phyloP scores from a whole-genome alignment of 2,797 vertebrate genomes.

The Phoxinus dragarum region DNA sequence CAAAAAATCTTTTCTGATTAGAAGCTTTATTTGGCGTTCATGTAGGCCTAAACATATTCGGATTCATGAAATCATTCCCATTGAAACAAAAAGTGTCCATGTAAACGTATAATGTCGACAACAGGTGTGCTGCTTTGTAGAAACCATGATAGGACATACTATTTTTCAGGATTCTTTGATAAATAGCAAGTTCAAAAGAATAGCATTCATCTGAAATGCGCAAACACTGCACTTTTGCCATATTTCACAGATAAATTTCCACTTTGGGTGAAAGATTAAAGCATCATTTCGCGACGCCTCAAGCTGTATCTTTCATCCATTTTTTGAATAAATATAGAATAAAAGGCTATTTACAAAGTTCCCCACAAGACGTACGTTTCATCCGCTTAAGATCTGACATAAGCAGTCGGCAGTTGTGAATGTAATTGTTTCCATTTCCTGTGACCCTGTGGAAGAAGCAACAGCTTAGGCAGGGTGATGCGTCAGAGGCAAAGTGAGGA shows the following conservation, averaged over 20 bases:
- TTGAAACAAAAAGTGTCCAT: too few species aligned
- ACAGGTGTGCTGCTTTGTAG: background rate
- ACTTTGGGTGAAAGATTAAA: constrained; percentile 8
- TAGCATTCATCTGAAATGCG: background rate
- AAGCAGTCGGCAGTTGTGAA: background rate
- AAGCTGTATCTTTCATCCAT: background rate
- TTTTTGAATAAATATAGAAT: background rate
- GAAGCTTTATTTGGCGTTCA: too few species aligned
- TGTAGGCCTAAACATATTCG: too few species aligned
- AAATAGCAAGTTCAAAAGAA: background rate
- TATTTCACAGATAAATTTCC: background rate
- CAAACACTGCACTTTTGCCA: background rate
- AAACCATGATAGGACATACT: background rate
- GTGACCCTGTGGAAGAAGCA: constrained; percentile 42
- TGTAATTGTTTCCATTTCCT: constrained; percentile 42
- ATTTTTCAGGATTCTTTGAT: background rate
- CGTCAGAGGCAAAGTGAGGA: constrained; percentile 52
- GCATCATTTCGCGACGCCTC: background rate
- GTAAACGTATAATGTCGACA: background rate
- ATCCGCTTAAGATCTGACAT: background rate
- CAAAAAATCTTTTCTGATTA: too few species aligned
- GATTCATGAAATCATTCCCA: too few species aligned
- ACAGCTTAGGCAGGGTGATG: constrained; percentile 40
- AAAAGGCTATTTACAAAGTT: background rate
- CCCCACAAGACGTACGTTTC: background rate